Base-by-base conservation (phyloP, 2,113 vertebrate species). In the Menidia beryllina region DNA sequence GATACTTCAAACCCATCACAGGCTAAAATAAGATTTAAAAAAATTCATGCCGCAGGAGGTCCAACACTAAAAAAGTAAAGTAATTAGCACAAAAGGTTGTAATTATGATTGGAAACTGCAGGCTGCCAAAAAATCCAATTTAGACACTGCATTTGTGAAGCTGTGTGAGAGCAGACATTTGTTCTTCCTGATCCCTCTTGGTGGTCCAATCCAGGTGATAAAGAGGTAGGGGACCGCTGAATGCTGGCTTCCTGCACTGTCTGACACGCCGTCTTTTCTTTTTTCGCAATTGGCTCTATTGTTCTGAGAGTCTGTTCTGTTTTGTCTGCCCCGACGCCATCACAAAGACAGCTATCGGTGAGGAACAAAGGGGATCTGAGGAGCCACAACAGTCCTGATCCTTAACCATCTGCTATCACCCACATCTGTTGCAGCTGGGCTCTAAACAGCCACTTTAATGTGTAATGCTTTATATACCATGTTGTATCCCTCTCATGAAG, bases 291-390 rank as follows among this genome's bases (percentile, higher is more conserved):
- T 74, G 55, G n/a, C 51, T 25, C 2, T 21, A 73, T 68, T 74
- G 55, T 64, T 83, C 41, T 52, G 52, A 63, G 43, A 70, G 72
- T 52, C 70, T 38, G 8, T 25, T 69, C 51, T 92, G 84, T 91
- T 93, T 88, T 72, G 88, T 90, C 89, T 92, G 70, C 86, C 86
- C 76, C 61, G 85, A 85, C 83, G 38, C 62, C 7, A 10, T 45
- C 70, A 69, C 80, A 78, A 74, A 77, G 79, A 84, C n/a, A 53
- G 34, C 26, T 72, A 86, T 86, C 77, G 71, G 39, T 6, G 17
- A 74, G 62, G 84, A 90, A 88, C 87, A 91, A 88, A 87, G 72
- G 62, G 26, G 1, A 23, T 39, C 54, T 52, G 27, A 81, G 73
- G 64, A 89, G 72, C 39, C 75, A 72, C 17, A 82, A 64, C 72